phyloP scores from a whole-genome alignment of 2,113 vertebrate species.

The Junco hyemalis region DNA sequence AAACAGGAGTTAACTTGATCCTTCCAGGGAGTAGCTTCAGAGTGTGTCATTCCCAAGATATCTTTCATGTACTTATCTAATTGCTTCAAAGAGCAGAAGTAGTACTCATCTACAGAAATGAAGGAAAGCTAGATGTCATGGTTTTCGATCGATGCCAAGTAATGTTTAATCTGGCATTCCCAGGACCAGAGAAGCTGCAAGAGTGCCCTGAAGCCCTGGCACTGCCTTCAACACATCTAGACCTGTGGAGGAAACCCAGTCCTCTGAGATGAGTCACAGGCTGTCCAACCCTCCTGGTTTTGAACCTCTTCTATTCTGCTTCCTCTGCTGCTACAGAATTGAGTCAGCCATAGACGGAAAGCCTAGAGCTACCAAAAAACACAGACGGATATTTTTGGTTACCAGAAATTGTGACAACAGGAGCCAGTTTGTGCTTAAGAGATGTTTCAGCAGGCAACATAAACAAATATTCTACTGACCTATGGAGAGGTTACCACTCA shows the following conservation, averaged over 20 bases:
- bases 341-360: neutral
- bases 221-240: neutral
- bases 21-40: neutral
- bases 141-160: fast-evolving
- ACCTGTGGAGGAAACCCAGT: neutral
- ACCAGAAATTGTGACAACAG: neutral
- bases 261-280: neutral
- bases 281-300: neutral
- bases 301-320: neutral
- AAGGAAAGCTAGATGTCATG: neutral
- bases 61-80: neutral
- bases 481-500: fast-evolving
- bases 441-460: neutral
- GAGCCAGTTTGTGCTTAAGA: neutral
- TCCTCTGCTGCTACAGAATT: neutral
- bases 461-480: neutral
- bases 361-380: neutral
- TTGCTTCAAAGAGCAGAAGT: neutral
- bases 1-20: neutral
- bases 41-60: neutral
- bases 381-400: neutral
- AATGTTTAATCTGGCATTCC: neutral
- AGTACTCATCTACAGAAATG: neutral
- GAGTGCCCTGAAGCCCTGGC: neutral
- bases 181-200: neutral